Evolutionary conservation across 2,113 vertebrate genomes (phyloP).

Genomic region (Ardeotis arabs): DNA sequence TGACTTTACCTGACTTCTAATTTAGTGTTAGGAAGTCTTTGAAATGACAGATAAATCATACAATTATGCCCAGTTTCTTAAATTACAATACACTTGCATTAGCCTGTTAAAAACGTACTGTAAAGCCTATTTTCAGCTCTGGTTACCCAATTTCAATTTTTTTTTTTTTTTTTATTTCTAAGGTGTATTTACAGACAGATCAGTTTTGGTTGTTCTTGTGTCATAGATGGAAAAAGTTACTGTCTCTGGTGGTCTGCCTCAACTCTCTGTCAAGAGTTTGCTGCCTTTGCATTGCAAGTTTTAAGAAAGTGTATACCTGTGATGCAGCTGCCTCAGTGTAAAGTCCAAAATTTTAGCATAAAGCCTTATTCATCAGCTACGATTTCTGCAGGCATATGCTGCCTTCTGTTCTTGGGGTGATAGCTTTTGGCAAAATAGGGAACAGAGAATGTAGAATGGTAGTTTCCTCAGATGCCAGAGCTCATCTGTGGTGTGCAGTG

Average conservation of each 20-base stretch:
- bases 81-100: background rate
- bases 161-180: background rate
- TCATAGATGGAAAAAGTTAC: background rate
- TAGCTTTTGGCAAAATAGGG: background rate
- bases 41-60: background rate
- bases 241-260: background rate
- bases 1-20: background rate
- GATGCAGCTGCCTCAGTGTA: background rate
- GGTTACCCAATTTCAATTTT: background rate
- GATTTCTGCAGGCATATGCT: background rate
- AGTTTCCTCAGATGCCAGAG: background rate
- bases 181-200: background rate
- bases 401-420: background rate
- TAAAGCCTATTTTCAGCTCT: background rate
- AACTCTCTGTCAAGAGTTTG: background rate
- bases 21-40: background rate
- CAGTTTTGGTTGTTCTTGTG: background rate
- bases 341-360: background rate
- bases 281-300: background rate
- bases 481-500: background rate
- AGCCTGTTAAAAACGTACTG: background rate
- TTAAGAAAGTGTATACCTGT: accelerated
- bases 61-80: background rate
- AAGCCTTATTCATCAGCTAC: background rate
- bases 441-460: background rate